A percentile compares a stretch with the other conserved stretches of the same genome.
Evolutionary conservation across 2,888 invertebrate genomes (phyloP).

Genomic region (Ophion ventricosus): DNA sequence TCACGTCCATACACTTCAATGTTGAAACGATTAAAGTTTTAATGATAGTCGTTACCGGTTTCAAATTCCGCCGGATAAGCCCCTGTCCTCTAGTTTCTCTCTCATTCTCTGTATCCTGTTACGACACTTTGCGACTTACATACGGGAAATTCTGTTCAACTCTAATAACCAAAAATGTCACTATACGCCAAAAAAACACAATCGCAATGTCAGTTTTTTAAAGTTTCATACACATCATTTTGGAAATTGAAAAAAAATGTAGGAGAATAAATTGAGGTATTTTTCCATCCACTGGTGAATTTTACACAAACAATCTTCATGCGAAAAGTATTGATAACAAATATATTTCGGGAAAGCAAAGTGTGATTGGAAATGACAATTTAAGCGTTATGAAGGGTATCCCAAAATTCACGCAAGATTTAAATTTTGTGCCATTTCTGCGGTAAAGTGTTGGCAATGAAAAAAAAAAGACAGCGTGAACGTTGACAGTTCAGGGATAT

Average conservation of each 20-base stretch:
- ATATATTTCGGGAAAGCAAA: too few relatives aligned
- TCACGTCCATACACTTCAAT: conserved; percentile 75
- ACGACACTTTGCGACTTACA: neutral
- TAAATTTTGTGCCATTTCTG: too few relatives aligned
- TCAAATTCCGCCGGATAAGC: conserved; percentile 76
- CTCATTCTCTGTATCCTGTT: neutral
- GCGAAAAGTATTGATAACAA: too few relatives aligned
- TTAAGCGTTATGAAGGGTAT: too few relatives aligned
- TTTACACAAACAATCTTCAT: too few relatives aligned
- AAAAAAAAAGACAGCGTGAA: too few relatives aligned
- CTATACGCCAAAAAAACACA: neutral
- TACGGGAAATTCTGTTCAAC: neutral
- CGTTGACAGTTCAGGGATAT: too few relatives aligned
- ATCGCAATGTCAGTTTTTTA: neutral
- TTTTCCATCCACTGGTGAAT: neutral
- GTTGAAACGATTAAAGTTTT: conserved; percentile 80
- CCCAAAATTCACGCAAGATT: too few relatives aligned
- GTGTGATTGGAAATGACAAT: too few relatives aligned
- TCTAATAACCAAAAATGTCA: neutral
- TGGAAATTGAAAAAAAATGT: too few relatives aligned
- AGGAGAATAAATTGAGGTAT: neutral
- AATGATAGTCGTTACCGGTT: conserved; percentile 79
- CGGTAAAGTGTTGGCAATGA: too few relatives aligned
- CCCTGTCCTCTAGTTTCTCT: conserved; percentile 62
- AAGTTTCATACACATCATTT: neutral